These are phyloP conservation scores for Pelodiscus sinensis DNA, from an alignment of 2,113 vertebrate genomes.

Conservation along the genomic window DNA sequence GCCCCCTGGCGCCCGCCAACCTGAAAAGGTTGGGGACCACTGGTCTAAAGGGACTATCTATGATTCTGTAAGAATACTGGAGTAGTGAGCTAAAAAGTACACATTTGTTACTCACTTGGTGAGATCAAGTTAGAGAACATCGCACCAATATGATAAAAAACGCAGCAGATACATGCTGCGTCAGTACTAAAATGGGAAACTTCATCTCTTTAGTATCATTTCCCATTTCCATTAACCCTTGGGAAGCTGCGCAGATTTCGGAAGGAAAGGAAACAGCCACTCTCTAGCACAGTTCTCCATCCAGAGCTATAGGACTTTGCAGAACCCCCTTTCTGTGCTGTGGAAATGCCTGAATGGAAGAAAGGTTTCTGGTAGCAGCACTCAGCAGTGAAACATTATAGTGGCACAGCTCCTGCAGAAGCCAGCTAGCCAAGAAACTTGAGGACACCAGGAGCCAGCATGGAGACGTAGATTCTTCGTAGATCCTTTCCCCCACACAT, in stretches of 20 bases:
- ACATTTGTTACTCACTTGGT: too few relatives aligned
- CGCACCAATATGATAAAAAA: not conserved
- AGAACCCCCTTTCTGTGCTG: too few relatives aligned
- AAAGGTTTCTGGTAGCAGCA: not conserved
- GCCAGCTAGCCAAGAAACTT: not conserved
- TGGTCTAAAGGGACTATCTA: too few relatives aligned
- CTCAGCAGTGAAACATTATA: not conserved
- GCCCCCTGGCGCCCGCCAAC: too few relatives aligned
- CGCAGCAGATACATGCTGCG: not conserved
- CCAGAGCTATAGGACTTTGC: not conserved
- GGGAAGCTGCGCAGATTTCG: not conserved
- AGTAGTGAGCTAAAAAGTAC: too few relatives aligned
- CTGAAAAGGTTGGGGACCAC: too few relatives aligned
- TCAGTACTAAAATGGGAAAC: not conserved
- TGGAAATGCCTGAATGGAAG: not conserved
- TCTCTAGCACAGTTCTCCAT: fast-evolving
- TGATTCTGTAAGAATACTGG: too few relatives aligned
- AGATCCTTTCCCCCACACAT: not conserved
- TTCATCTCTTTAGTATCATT: not conserved
- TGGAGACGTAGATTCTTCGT: fast-evolving
- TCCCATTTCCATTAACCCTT: not conserved
- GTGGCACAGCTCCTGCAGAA: too few relatives aligned
- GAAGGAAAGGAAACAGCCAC: not conserved
- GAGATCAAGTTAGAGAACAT: too few relatives aligned
- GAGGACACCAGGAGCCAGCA: not conserved